Conservation (phyloP, 2,113 vertebrate genomes). For the Copsychus sechellarum region DNA sequence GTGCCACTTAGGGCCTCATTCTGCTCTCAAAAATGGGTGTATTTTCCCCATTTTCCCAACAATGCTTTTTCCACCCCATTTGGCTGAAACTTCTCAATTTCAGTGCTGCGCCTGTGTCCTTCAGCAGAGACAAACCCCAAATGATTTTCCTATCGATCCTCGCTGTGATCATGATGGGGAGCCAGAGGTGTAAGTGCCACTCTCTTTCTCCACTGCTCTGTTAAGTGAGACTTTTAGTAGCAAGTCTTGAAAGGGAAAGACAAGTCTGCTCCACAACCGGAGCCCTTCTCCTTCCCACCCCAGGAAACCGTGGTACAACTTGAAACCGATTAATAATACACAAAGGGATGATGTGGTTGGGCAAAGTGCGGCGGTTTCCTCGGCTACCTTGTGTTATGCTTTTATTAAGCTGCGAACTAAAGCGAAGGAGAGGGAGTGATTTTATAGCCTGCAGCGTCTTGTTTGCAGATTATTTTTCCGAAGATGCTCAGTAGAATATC, state of each 20-base stretch:
- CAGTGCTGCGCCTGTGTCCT: background rate
- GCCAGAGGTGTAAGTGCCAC: background rate
- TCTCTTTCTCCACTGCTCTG: background rate
- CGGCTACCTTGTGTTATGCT: slow-evolving; percentile 38
- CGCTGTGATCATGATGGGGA: background rate
- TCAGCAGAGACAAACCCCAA: background rate
- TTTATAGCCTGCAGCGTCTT: slow-evolving; percentile 75
- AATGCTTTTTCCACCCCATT: background rate
- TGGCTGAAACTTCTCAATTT: background rate
- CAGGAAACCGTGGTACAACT: slow-evolving; percentile 54
- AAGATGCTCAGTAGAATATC: slow-evolving; percentile 77
- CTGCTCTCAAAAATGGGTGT: background rate
- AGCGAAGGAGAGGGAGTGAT: slow-evolving; percentile 61
- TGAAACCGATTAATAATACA: slow-evolving; percentile 73
- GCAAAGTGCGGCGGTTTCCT: slow-evolving; percentile 55
- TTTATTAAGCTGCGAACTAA: slow-evolving; percentile 73
- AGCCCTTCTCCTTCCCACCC: slow-evolving; percentile 50
- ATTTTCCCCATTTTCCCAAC: background rate
- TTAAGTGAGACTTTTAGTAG: slow-evolving; percentile 46
- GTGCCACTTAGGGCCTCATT: accelerated
- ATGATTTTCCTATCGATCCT: background rate
- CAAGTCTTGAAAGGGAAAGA: slow-evolving; percentile 18
- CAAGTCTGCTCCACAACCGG: slow-evolving; percentile 18
- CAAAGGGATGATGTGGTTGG: slow-evolving; percentile 67
- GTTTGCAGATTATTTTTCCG: slow-evolving; percentile 79